These are phyloP conservation scores for Gasterosteus nipponicus DNA, from an alignment of 2,113 vertebrate genomes.

Conservation along the genomic window DNA sequence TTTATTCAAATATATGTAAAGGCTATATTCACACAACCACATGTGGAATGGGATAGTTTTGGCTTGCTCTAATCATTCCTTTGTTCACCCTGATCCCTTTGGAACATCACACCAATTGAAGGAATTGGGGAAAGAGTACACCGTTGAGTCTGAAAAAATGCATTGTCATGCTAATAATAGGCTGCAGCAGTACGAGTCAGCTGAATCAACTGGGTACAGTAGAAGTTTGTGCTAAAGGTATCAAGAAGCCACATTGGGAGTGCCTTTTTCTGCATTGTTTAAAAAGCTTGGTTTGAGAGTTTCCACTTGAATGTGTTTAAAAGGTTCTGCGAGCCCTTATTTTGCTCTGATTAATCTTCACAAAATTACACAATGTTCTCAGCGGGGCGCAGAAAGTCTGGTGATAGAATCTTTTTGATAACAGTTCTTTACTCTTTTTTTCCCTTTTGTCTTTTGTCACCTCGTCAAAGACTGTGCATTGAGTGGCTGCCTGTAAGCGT, in stretches of 20 bases:
- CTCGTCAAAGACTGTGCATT: slow-evolving; percentile 19
- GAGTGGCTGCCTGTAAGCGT: slow-evolving; percentile 22
- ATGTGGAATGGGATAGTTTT: not conserved
- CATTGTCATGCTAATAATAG: not conserved
- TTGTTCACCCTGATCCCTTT: not conserved
- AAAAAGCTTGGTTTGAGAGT: not conserved
- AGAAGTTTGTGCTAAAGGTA: not conserved
- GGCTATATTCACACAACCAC: not conserved
- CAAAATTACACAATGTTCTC: slow-evolving; percentile 17
- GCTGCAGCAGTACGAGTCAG: not conserved
- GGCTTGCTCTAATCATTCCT: not conserved
- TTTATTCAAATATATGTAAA: not conserved
- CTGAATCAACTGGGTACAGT: not conserved
- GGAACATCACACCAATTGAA: not conserved
- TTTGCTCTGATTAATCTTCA: slow-evolving; percentile 28
- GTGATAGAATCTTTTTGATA: slow-evolving; percentile 38
- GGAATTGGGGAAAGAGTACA: not conserved
- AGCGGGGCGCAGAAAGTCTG: slow-evolving; percentile 10
- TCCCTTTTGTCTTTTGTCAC: slow-evolving; percentile 22
- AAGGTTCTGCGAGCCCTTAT: slow-evolving; percentile 8
- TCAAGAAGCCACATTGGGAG: not conserved
- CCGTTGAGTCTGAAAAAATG: not conserved
- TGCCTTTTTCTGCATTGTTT: not conserved
- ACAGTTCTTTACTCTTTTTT: slow-evolving; percentile 26
- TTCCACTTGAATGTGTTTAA: not conserved